These are phyloP conservation scores for Tupaia chinensis DNA, from an alignment of 2,113 vertebrate species.

Conservation along the genomic window DNA sequence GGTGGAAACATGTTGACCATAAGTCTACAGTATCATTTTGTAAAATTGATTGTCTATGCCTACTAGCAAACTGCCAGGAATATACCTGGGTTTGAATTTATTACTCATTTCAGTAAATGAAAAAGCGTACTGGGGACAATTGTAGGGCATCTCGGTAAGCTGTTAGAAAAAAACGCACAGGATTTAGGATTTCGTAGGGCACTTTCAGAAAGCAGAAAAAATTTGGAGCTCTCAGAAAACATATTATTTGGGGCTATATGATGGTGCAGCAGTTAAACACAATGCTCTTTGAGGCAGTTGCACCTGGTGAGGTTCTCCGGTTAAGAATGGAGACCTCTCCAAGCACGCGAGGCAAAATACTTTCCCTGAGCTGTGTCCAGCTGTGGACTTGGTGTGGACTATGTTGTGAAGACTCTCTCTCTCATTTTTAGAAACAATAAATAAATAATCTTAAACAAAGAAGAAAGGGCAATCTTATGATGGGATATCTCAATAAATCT, in stretches of 20 bases:
- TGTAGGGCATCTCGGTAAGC: background rate
- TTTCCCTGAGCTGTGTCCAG: too few relatives aligned
- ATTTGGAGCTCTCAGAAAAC: background rate
- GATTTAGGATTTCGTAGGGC: background rate
- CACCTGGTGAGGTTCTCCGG: too few relatives aligned
- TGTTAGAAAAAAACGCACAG: background rate
- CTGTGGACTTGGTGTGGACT: too few relatives aligned
- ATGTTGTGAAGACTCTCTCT: too few relatives aligned
- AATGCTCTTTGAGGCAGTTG: too few relatives aligned
- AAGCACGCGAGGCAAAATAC: too few relatives aligned
- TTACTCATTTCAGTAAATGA: background rate
- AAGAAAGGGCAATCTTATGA: background rate
- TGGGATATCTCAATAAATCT: background rate
- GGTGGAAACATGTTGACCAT: background rate
- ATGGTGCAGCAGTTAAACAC: too few relatives aligned
- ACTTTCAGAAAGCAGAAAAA: background rate
- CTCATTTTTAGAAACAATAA: too few relatives aligned
- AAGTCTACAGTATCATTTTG: background rate
- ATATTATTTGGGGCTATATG: too few relatives aligned
- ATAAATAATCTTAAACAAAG: too few relatives aligned
- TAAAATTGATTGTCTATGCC: background rate
- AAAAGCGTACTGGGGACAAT: rapidly evolving
- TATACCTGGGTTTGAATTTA: background rate
- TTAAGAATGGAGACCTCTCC: too few relatives aligned
- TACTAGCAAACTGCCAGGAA: background rate